Percentiles rank a stretch among this genome's conserved stretches.
These are phyloP conservation scores for Monarcha castaneiventris DNA, from an alignment of 2,113 vertebrate genomes.

Conservation along the genomic window DNA sequence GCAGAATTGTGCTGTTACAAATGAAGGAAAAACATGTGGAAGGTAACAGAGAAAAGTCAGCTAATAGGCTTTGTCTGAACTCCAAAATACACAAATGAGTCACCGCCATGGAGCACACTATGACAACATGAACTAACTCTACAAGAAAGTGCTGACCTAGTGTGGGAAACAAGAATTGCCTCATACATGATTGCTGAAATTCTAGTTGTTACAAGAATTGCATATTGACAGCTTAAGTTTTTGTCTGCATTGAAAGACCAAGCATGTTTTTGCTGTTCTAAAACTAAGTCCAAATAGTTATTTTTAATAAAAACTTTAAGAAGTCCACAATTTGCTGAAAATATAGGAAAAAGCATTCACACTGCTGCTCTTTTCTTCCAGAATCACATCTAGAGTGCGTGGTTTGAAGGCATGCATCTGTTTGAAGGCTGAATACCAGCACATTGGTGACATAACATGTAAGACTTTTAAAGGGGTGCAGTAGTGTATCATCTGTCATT, in stretches of 20 bases:
- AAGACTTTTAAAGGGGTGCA: neutral
- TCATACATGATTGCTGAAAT: neutral
- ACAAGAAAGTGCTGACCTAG: neutral
- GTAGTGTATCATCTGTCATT: neutral
- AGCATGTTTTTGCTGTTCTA: neutral
- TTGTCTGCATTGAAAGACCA: neutral
- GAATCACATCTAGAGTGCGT: neutral
- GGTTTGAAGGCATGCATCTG: neutral
- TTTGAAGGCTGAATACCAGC: neutral
- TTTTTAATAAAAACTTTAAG: neutral
- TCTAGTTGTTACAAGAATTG: neutral
- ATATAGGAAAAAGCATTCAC: neutral
- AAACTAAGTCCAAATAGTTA: neutral
- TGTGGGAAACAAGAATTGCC: constrained; percentile 7
- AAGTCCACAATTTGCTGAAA: neutral
- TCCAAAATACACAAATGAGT: constrained; percentile 1
- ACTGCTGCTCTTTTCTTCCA: neutral
- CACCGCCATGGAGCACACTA: neutral
- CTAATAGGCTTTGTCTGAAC: neutral
- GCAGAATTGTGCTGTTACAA: neutral
- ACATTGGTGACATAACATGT: neutral
- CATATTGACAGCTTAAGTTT: neutral
- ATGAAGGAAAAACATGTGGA: neutral
- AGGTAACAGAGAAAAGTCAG: neutral
- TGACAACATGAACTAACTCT: neutral